Evolutionary conservation across 2,113 vertebrate species (phyloP), one percentile per base, ranked within the genome.

Genomic region (Osmerus eperlanus): DNA sequence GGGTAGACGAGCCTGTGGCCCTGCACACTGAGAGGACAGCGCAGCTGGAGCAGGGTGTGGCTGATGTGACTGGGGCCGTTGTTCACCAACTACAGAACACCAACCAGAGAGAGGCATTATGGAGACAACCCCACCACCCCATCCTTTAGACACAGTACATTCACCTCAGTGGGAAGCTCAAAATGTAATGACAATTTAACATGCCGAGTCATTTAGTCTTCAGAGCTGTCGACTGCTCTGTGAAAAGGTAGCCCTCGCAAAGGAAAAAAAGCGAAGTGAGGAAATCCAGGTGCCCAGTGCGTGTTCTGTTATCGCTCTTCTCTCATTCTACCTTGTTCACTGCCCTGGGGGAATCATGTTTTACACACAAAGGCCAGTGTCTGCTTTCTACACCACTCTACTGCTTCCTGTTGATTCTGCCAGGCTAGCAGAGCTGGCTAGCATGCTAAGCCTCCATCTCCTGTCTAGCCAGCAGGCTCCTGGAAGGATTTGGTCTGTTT

Each of bases 11-110:
- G 89, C 16, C 56, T 71, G 2, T 91, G 90, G 2, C 75, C 83
- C 32, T 92, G 90, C 54, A 91, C 68, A 0, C 68, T 81, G 78
- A 91, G 87, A 4, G 96, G 96, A 70, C 95, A 96, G 79, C 76
- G 92, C 80, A 96, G 84, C 68, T 94, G 88, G 14, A 97, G 82
- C 0, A 88, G 16, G 2, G 94, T 94, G 62, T 86, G 86, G 85
- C 95, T 95, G 76, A 96, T 95, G 76, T 83, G 87, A 69, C 95
- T 96, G 4, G 95, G 96, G 3, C 95, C 95, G 1, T 91, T 90
- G 84, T 95, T 97, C 83, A 93, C 88, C 84, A 96, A 85, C 95
- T 96, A 72, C 15, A 60, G 58, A 3, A 9, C 8, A 68, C 58
- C 58, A 12, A 73, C 47, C 55, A 56, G 61, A 53, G 21, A 53